Evolutionary conservation across 2,888 invertebrate genomes (phyloP).

Genomic region (Lochmaea crataegi): DNA sequence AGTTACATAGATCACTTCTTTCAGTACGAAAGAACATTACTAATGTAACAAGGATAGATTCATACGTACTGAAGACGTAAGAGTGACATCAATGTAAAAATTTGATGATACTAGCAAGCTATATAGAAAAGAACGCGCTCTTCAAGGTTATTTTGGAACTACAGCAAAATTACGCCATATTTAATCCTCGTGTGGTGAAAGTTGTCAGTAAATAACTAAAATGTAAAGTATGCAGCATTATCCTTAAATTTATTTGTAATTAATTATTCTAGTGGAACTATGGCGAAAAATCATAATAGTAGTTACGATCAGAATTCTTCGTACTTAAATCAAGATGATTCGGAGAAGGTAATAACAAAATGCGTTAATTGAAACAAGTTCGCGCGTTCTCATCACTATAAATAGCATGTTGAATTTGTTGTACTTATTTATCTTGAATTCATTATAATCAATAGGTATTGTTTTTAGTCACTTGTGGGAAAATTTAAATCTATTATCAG

Average conservation of each 20-base stretch:
- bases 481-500: slow-evolving; percentile 73
- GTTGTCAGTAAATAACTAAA: slow-evolving; percentile 61
- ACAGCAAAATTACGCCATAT: slow-evolving; percentile 60
- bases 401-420: slow-evolving; percentile 50
- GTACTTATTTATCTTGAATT: slow-evolving; percentile 9
- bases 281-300: slow-evolving; percentile 60
- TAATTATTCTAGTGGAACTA: slow-evolving; percentile 56
- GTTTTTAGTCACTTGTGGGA: slow-evolving; percentile 76
- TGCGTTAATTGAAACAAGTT: slow-evolving; percentile 55
- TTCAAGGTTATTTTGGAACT: slow-evolving; percentile 46
- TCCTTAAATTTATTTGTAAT: slow-evolving; percentile 53
- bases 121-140: slow-evolving; percentile 31
- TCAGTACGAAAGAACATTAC: too few relatives aligned
- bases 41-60: not conserved
- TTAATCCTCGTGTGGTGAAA: slow-evolving; percentile 65
- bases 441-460: slow-evolving; percentile 31
- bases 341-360: slow-evolving; percentile 58
- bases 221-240: slow-evolving; percentile 58
- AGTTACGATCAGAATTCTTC: slow-evolving; percentile 53
- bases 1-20: too few relatives aligned
- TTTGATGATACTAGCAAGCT: too few relatives aligned
- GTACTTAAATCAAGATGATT: slow-evolving; percentile 52
- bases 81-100: not conserved
- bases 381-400: slow-evolving; percentile 63
- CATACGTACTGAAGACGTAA: not conserved